Conservation (phyloP, 2,113 vertebrate species). For the Acrocephalus kingi region DNA sequence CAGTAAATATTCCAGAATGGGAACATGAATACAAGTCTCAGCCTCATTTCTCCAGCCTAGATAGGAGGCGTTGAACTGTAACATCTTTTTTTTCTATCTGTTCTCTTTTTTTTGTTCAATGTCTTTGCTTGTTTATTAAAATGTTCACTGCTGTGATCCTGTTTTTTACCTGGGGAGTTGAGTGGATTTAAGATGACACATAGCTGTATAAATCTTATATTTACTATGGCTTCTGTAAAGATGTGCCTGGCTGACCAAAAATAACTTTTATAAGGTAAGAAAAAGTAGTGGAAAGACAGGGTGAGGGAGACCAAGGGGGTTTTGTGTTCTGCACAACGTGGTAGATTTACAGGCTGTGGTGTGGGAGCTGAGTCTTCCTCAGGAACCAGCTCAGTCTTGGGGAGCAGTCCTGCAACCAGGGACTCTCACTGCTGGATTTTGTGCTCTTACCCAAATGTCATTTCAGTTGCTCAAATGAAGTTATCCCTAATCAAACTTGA, state of each 20-base stretch:
- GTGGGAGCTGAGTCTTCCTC: background rate
- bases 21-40: background rate
- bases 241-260: conserved; percentile 17
- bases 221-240: conserved; percentile 15
- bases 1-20: conserved; percentile 8
- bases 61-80: background rate
- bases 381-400: background rate
- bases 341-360: background rate
- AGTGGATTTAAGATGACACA: conserved; percentile 49
- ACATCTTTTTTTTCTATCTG: background rate
- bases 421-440: background rate
- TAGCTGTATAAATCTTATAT: conserved; percentile 24
- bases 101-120: background rate
- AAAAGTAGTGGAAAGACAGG: background rate
- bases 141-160: conserved; percentile 43
- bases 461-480: background rate
- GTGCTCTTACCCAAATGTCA: background rate
- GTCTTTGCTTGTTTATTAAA: conserved; percentile 58
- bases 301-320: background rate
- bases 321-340: background rate
- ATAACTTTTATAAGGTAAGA: conserved; percentile 13
- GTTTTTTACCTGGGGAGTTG: conserved; percentile 8
- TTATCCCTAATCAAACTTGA: background rate
- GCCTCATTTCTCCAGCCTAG: background rate
- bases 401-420: background rate